Percentiles rank a stretch among this genome's conserved stretches.
phyloP scores from a whole-genome alignment of 2,797 vertebrate species.

The Mormyrops boulengeri region DNA sequence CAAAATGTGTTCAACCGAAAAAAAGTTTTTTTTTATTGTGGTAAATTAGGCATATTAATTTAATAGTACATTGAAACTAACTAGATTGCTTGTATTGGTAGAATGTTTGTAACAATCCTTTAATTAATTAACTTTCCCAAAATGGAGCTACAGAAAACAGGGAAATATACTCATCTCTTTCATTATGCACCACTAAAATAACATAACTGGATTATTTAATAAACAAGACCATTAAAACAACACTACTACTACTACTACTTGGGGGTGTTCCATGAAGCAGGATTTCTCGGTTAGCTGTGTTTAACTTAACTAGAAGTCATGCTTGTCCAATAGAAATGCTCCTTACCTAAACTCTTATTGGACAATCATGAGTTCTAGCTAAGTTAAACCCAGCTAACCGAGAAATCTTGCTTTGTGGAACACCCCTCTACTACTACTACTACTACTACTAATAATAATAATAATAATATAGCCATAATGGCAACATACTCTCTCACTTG shows the following conservation, averaged over 20 bases:
- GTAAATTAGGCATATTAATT: neutral
- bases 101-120: neutral
- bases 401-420: too few relatives aligned
- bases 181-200: neutral
- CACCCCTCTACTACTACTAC: too few relatives aligned
- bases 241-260: neutral
- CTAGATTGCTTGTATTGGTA: neutral
- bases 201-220: neutral
- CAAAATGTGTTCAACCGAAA: neutral
- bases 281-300: too few relatives aligned
- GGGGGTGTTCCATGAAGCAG: too few relatives aligned
- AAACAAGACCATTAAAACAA: neutral
- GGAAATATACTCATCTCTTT: neutral
- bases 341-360: too few relatives aligned
- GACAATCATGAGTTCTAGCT: too few relatives aligned
- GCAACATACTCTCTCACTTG: constrained; percentile 80
- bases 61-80: neutral
- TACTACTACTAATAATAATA: neutral
- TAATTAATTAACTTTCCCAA: neutral
- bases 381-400: too few relatives aligned
- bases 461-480: neutral
- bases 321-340: too few relatives aligned
- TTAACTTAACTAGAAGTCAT: too few relatives aligned
- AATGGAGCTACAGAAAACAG: neutral
- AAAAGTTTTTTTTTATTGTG: neutral